These are phyloP conservation scores for Eupithecia pulchellata DNA, from an alignment of 2,888 invertebrate species.

Conservation along the genomic window DNA sequence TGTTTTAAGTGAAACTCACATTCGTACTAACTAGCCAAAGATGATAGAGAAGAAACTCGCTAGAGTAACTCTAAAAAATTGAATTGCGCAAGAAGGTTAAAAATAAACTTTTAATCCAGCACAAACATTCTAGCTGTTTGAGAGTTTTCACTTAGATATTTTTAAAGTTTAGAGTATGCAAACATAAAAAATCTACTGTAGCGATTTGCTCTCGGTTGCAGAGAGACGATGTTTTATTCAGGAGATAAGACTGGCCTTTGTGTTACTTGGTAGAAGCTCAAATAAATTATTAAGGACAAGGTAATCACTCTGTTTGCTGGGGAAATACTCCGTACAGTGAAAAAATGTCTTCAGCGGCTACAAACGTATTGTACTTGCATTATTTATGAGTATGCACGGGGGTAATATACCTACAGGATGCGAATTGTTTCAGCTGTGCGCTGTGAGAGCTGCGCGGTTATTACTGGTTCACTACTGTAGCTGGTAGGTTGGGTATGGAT, in stretches of 20 bases:
- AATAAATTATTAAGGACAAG: constrained; percentile 77
- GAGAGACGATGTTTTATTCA: constrained; percentile 77
- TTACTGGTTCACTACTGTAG: constrained; percentile 35
- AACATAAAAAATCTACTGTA: constrained; percentile 58
- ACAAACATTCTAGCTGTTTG: constrained; percentile 24
- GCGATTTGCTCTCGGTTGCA: constrained; percentile 64
- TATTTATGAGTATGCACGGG: constrained; percentile 55
- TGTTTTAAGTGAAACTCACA: too few relatives aligned
- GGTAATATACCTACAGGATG: constrained; percentile 50
- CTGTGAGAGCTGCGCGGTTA: constrained; percentile 38
- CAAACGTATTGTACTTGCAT: constrained; percentile 54
- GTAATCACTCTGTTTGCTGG: constrained; percentile 75
- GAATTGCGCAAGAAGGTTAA: constrained; percentile 13
- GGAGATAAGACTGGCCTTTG: constrained; percentile 74
- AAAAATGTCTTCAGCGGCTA: constrained; percentile 64
- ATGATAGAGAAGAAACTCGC: background rate
- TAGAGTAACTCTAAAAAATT: background rate
- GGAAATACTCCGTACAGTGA: constrained; percentile 64
- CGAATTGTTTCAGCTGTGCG: constrained; percentile 40
- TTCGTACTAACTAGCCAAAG: background rate
- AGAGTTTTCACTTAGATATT: constrained; percentile 24
- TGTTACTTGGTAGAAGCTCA: constrained; percentile 72
- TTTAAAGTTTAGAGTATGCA: constrained; percentile 45
- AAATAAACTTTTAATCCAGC: constrained; percentile 16
- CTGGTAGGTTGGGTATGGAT: constrained; percentile 25